phyloP scores from a whole-genome alignment of 2,888 invertebrate species.

The Epirrhoe tristata region DNA sequence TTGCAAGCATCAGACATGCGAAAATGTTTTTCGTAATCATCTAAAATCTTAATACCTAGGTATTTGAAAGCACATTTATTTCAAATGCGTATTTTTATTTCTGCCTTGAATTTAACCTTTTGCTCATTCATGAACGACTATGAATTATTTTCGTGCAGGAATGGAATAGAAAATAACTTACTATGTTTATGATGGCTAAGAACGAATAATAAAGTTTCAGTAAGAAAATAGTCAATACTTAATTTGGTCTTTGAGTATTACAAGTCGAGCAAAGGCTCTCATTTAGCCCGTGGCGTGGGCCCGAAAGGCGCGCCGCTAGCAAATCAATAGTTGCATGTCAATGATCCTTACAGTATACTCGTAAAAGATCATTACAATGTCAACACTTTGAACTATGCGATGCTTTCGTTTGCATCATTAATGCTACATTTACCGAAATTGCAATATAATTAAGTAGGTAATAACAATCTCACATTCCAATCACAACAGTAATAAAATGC shows the following conservation, averaged over 20 bases:
- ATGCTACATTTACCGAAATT: constrained; percentile 30
- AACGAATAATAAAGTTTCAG: background rate
- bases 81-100: background rate
- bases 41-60: background rate
- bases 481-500: constrained; percentile 37
- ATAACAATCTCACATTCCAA: constrained; percentile 36
- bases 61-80: background rate
- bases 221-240: background rate
- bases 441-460: constrained; percentile 25
- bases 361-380: constrained; percentile 47
- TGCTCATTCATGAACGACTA: background rate
- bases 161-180: background rate
- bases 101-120: background rate
- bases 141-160: background rate
- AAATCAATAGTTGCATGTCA: constrained; percentile 57
- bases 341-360: constrained; percentile 49
- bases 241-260: constrained; percentile 4
- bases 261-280: constrained; percentile 14
- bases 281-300: constrained; percentile 28
- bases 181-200: background rate
- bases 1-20: background rate
- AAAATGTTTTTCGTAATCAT: background rate
- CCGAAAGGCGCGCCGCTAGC: constrained; percentile 46
- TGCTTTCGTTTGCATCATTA: constrained; percentile 8
- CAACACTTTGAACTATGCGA: constrained; percentile 41